phyloP scores from a whole-genome alignment of 2,113 vertebrate species.

The Sphaerodactylus townsendi region DNA sequence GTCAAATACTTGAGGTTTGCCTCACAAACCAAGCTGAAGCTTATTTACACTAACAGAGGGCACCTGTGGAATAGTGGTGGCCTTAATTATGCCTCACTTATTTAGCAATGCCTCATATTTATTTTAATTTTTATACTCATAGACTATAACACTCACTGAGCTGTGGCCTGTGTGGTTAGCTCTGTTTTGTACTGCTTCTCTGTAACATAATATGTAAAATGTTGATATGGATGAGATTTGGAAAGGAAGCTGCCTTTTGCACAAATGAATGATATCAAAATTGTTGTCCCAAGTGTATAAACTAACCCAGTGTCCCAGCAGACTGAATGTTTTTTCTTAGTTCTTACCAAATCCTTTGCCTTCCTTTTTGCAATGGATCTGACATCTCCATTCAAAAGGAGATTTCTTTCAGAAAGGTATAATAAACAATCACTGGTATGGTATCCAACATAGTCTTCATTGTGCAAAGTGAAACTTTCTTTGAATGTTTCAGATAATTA shows the following conservation, averaged over 20 bases:
- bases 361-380: not conserved
- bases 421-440: not conserved
- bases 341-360: not conserved
- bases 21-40: constrained; percentile 54
- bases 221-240: not conserved
- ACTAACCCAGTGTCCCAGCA: not conserved
- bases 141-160: constrained; percentile 20
- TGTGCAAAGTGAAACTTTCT: not conserved
- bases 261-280: not conserved
- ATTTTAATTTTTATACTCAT: constrained; percentile 41
- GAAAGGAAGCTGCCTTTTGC: not conserved
- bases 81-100: constrained; percentile 30
- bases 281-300: not conserved
- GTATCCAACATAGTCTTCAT: too few relatives aligned
- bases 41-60: constrained; percentile 49
- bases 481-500: not conserved
- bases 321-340: not conserved
- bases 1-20: constrained; percentile 65
- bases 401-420: not conserved
- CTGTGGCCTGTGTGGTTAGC: constrained; percentile 48
- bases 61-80: constrained; percentile 35
- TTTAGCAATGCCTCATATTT: constrained; percentile 53
- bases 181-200: constrained; percentile 38
- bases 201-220: constrained; percentile 19
- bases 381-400: not conserved